Base-by-base conservation (phyloP, 2,888 invertebrate genomes). In the Zootermopsis nevadensis region DNA sequence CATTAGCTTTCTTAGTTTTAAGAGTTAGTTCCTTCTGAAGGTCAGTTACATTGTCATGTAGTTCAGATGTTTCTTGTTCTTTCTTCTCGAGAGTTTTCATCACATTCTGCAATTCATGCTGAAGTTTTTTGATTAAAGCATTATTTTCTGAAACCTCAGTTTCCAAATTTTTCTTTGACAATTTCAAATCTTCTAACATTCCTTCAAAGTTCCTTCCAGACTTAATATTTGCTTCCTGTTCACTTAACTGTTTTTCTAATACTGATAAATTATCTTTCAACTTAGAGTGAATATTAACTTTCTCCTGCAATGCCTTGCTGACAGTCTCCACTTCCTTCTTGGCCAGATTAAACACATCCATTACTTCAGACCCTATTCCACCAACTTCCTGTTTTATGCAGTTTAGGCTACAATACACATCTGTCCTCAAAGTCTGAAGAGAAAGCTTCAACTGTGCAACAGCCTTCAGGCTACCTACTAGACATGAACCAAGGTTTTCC, bases 111-210 rank as follows among this genome's bases (percentile, higher is more conserved):
- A 66, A 66, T 22, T 79, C 79, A 27, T 66, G 79, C n/a, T 79
- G 60, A 38, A 79, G 79, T 35, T 79, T 79, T n/a, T 53, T 66
- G 19, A 79, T 35, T 27, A 79, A 35, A n/a, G 60, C 27, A 27
- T 79, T 79, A 66, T 66, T 79, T 19, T 79, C 79, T 66, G 60
- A 55, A 22, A 79, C 38, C 48, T 83, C 80, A 55, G 69, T 80
- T 55, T 89, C 87, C 55, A 86, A 87, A 84, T 89, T 88, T 85
- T 88, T 89, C 84, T 89, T 89, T 12, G 88, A 86, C 80, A 87
- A 87, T 27, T 91, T 90, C 19, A 89, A 85, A 83, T 90, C 89
- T 84, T 90, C 90, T 86, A 89, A 88, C 33, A 89, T 86, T n/a
- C 84, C 81, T 55, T 87, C 86, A 24, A 89, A 85, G 82, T 88